phyloP scores from a whole-genome alignment of 1,140 invertebrate genomes.

The Sitodiplosis mosellana region DNA sequence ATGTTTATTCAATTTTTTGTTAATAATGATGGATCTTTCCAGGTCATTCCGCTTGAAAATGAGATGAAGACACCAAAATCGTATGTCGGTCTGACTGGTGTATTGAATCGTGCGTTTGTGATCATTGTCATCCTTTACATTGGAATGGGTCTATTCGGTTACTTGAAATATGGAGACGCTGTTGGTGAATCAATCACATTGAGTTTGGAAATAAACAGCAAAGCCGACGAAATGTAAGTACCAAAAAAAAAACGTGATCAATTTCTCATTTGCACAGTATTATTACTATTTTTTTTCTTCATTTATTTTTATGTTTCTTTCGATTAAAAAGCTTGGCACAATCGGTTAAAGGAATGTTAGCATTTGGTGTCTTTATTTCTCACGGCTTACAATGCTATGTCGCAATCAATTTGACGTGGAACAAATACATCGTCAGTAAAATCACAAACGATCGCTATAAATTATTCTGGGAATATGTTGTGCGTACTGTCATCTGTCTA shows the following conservation, averaged over 20 bases:
- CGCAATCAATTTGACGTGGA: no score
- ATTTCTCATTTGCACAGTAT: no score
- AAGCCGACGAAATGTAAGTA: slow-evolving; percentile 29
- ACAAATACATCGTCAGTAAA: no score
- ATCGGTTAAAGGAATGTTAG: no score
- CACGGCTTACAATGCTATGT: no score
- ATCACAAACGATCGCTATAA: no score
- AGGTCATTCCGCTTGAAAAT: slow-evolving; percentile 71
- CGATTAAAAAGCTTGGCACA: no score
- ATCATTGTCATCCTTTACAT: slow-evolving; percentile 55
- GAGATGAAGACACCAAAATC: slow-evolving; percentile 62
- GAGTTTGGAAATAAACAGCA: slow-evolving; percentile 32
- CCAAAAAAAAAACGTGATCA: not conserved
- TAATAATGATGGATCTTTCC: slow-evolving; percentile 6
- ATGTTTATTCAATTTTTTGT: slow-evolving; percentile 11
- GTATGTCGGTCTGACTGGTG: slow-evolving; percentile 50
- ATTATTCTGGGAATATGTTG: no score
- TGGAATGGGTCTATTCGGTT: slow-evolving; percentile 62
- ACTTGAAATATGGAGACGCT: slow-evolving; percentile 51
- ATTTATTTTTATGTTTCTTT: no score
- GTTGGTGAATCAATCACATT: slow-evolving; percentile 50
- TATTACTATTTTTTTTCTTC: no score
- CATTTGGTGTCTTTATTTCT: no score
- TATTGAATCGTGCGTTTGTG: slow-evolving; percentile 59
- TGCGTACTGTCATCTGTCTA: no score